Evolutionary conservation across 2,113 vertebrate genomes (phyloP).

Genomic region (Accipiter cooperii): DNA sequence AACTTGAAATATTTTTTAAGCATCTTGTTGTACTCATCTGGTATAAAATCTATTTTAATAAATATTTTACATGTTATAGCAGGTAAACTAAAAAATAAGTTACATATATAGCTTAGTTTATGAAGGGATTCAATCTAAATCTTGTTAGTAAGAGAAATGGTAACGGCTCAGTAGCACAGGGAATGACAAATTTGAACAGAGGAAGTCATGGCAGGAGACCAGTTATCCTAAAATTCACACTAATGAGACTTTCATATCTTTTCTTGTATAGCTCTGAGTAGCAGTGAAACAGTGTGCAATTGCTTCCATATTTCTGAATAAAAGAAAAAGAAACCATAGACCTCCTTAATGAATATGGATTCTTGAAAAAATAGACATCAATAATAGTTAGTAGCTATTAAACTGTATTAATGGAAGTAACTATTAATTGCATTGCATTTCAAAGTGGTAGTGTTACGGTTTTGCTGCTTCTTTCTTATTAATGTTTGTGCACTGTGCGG

Average conservation of each 20-base stretch:
- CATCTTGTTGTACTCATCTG: not conserved
- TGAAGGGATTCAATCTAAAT: not conserved
- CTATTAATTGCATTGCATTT: slow-evolving; percentile 54
- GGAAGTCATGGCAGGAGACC: not conserved
- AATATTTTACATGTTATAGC: not conserved
- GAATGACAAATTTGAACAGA: not conserved
- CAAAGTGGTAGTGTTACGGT: slow-evolving; percentile 49
- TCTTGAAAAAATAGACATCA: slow-evolving; percentile 42
- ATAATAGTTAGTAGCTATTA: slow-evolving; percentile 63
- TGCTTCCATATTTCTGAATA: slow-evolving; percentile 60
- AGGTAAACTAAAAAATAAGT: not conserved
- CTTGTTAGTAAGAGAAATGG: not conserved
- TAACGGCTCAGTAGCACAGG: not conserved
- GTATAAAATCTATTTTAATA: not conserved
- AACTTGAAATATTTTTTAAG: not conserved
- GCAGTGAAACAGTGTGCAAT: slow-evolving; percentile 51
- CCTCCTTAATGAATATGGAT: slow-evolving; percentile 57
- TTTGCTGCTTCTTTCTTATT: slow-evolving; percentile 51
- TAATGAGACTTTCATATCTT: slow-evolving; percentile 6
- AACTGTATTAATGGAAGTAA: slow-evolving; percentile 52
- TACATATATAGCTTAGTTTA: not conserved
- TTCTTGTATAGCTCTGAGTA: slow-evolving; percentile 24
- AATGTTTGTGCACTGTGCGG: slow-evolving; percentile 38
- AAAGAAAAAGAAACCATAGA: slow-evolving; percentile 11
- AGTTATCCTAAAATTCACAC: slow-evolving; percentile 1